Evolutionary conservation across 1,140 invertebrate genomes (phyloP).

Genomic region (Drosophila neocordata): DNA sequence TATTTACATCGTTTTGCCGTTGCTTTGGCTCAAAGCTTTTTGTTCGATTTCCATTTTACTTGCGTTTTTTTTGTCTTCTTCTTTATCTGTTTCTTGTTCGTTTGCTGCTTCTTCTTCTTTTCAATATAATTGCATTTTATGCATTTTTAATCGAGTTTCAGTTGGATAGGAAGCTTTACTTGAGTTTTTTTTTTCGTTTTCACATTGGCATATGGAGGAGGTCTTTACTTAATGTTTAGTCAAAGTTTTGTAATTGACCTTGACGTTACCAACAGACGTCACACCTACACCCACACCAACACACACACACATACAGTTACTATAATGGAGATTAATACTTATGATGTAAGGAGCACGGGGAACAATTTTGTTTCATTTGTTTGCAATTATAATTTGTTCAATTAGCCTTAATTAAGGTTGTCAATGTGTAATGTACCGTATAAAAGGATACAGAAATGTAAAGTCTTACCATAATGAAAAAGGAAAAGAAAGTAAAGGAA

Average conservation of each 20-base stretch:
- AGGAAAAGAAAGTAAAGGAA: neutral
- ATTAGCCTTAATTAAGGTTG: constrained; percentile 15
- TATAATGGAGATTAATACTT: constrained; percentile 15
- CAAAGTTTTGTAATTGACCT: constrained; percentile 54
- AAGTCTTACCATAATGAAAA: constrained; percentile 17
- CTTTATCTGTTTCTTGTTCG: neutral
- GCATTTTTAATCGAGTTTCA: constrained; percentile 60
- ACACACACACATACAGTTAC: neutral
- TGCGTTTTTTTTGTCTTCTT: constrained; percentile 2
- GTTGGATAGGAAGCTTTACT: constrained; percentile 36
- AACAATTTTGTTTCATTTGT: constrained; percentile 32
- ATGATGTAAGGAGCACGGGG: constrained; percentile 6
- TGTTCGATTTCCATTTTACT: constrained; percentile 52
- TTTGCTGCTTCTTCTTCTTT: constrained; percentile 14
- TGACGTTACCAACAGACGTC: constrained; percentile 20
- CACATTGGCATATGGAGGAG: constrained; percentile 38
- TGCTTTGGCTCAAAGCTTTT: constrained; percentile 36
- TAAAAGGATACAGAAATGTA: neutral
- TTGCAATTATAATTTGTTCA: constrained; percentile 47
- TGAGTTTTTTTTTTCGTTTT: constrained; percentile 23
- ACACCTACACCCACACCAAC: neutral
- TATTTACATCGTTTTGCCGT: constrained; percentile 5
- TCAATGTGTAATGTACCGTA: constrained; percentile 1
- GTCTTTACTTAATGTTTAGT: constrained; percentile 20
- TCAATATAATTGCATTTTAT: constrained; percentile 49